Evolutionary conservation across 2,113 vertebrate species (phyloP).

Genomic region (Cinclus mexicanus): DNA sequence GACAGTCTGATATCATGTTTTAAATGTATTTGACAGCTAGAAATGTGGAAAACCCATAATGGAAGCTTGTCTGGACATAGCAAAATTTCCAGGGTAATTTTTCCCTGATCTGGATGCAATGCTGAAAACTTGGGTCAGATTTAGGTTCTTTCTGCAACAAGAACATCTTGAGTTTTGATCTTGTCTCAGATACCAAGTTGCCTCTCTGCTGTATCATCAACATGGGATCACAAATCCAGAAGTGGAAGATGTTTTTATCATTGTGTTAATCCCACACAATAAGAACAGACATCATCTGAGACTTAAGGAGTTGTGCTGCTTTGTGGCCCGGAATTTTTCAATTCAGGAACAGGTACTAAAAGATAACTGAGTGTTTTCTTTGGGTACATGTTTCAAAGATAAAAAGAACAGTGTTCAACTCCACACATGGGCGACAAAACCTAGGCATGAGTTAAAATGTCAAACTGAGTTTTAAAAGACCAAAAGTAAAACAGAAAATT

Average conservation of each 20-base stretch:
- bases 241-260: neutral
- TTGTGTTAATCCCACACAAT: neutral
- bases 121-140: neutral
- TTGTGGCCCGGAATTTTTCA: neutral
- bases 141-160: neutral
- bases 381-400: neutral
- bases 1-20: neutral
- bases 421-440: neutral
- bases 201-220: neutral
- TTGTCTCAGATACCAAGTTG: neutral
- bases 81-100: neutral
- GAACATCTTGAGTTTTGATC: neutral
- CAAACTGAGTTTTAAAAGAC: neutral
- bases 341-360: neutral
- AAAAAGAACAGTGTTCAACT: neutral
- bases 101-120: neutral
- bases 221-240: neutral
- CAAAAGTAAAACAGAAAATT: neutral
- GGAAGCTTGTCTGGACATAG: neutral
- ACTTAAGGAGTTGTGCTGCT: neutral
- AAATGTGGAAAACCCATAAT: neutral
- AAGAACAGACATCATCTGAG: neutral
- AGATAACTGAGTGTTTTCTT: neutral
- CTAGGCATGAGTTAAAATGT: neutral
- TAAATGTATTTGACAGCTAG: neutral